These are phyloP conservation scores for Lerema accius DNA, from an alignment of 1,140 invertebrate species.

Conservation along the genomic window DNA sequence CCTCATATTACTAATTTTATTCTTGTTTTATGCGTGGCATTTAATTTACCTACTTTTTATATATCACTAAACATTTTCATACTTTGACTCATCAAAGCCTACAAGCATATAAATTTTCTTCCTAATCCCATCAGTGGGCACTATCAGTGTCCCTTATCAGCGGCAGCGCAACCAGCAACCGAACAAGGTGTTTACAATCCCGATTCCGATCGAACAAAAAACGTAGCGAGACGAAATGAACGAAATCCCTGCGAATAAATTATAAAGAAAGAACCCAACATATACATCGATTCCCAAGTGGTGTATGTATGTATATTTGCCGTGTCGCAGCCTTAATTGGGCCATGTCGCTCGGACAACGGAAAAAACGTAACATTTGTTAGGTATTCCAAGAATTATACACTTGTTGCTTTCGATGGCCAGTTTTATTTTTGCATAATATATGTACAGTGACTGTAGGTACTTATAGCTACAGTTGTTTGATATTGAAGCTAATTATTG, in stretches of 20 bases:
- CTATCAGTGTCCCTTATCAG: constrained; percentile 48
- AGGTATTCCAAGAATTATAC: constrained; percentile 79
- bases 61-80: too few relatives aligned
- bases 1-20: too few relatives aligned
- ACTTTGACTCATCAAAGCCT: too few relatives aligned
- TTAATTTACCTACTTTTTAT: too few relatives aligned
- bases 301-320: constrained; percentile 24
- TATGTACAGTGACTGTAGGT: too few relatives aligned
- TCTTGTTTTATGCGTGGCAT: too few relatives aligned
- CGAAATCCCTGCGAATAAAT: constrained; percentile 77
- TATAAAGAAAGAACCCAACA: constrained; percentile 59
- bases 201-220: constrained; percentile 71
- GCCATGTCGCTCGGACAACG: constrained; percentile 66
- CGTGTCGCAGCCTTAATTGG: constrained; percentile 75
- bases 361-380: constrained; percentile 79
- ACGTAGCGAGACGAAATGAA: constrained; percentile 54
- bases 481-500: neutral
- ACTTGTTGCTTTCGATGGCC: constrained; percentile 64
- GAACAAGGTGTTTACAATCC: constrained; percentile 79
- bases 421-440: constrained; percentile 52
- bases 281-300: constrained; percentile 20
- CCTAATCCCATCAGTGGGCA: constrained; percentile 11
- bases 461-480: too few relatives aligned
- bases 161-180: constrained; percentile 58
- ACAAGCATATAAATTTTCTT: neutral